These are phyloP conservation scores for Taphrorychus bicolor DNA, from an alignment of 2,888 invertebrate genomes.

Conservation along the genomic window DNA sequence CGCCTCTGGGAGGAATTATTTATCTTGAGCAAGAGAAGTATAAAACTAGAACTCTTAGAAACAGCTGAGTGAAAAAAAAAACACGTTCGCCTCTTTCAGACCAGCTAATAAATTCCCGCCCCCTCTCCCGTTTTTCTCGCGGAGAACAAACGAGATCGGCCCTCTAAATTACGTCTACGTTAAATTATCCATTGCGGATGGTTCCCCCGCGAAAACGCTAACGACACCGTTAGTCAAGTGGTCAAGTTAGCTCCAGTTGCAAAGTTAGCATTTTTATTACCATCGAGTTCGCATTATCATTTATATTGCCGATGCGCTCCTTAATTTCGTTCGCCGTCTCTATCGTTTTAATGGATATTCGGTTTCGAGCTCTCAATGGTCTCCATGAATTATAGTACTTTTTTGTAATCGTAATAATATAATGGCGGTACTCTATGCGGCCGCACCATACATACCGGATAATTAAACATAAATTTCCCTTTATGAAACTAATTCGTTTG, in stretches of 20 bases:
- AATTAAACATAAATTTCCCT: constrained; percentile 44
- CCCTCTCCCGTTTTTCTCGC: background rate
- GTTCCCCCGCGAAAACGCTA: constrained; percentile 36
- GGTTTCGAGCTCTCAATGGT: background rate
- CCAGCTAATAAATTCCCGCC: background rate
- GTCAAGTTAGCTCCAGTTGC: constrained; percentile 25
- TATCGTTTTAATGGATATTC: constrained; percentile 2
- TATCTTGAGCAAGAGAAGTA: too few relatives aligned
- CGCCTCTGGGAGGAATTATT: too few relatives aligned
- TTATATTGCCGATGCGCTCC: constrained; percentile 30
- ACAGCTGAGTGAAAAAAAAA: too few relatives aligned
- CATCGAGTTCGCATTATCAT: constrained; percentile 28
- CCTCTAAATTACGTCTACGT: constrained; percentile 31
- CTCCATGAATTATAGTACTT: background rate
- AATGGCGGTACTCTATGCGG: too few relatives aligned
- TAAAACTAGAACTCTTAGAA: too few relatives aligned
- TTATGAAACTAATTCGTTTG: constrained; percentile 42
- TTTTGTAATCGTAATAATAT: too few relatives aligned
- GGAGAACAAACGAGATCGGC: constrained; percentile 1
- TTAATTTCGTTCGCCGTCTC: constrained; percentile 2
- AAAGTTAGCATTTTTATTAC: constrained; percentile 25
- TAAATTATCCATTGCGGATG: constrained; percentile 35
- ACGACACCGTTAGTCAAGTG: constrained; percentile 35
- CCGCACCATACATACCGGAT: constrained; percentile 23
- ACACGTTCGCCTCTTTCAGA: too few relatives aligned